A percentile compares a stretch with the other conserved stretches of the same genome.
Conservation (phyloP, 2,797 vertebrate genomes). For the Tenualosa thibaudeaui region DNA sequence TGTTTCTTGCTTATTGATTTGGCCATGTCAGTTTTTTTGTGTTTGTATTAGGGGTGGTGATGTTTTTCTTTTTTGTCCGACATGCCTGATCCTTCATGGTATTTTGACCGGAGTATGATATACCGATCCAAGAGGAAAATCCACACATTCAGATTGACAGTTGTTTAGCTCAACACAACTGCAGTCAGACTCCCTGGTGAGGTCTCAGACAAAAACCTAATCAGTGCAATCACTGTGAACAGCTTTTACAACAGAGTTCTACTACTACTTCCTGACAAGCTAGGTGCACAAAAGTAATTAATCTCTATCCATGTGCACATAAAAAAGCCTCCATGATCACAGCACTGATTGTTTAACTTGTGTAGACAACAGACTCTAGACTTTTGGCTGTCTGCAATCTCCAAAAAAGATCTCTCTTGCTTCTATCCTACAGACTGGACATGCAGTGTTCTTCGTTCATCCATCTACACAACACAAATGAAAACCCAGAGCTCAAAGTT, state of each 20-base stretch:
- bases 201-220: constrained; percentile 2
- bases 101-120: background rate
- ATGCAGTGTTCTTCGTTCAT: background rate
- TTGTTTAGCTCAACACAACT: background rate
- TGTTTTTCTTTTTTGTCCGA: background rate
- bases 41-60: background rate
- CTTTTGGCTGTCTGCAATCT: background rate
- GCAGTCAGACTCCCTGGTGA: background rate
- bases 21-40: background rate
- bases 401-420: background rate
- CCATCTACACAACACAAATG: background rate
- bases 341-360: background rate
- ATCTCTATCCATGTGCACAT: background rate
- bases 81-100: background rate
- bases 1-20: background rate
- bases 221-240: constrained; percentile 5
- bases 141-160: background rate
- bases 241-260: constrained; percentile 4
- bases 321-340: background rate
- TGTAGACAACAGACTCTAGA: background rate
- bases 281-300: background rate
- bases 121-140: background rate
- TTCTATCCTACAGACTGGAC: constrained; percentile 38
- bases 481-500: background rate
- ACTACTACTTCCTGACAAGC: background rate